Evolutionary conservation across 2,113 vertebrate species (phyloP).

Genomic region (Chaenocephalus aceratus): DNA sequence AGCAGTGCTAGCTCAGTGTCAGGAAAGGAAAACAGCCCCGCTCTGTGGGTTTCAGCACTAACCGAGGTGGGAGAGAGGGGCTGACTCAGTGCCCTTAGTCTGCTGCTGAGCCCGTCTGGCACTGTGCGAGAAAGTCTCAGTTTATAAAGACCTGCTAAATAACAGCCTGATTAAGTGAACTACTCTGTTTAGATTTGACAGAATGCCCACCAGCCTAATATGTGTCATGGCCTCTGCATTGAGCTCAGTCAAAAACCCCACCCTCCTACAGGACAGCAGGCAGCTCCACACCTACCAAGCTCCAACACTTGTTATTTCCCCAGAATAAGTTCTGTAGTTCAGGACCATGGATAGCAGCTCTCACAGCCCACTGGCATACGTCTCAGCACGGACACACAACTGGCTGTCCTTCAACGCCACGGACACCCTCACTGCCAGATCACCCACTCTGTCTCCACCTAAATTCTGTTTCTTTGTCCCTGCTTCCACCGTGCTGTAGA

Average conservation of each 20-base stretch:
- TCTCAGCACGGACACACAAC: slow-evolving; percentile 30
- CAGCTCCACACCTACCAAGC: slow-evolving; percentile 48
- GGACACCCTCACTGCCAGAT: slow-evolving; percentile 46
- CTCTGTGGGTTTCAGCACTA: slow-evolving; percentile 60
- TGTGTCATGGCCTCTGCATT: slow-evolving; percentile 27
- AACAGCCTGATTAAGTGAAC: slow-evolving; percentile 23
- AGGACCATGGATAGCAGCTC: slow-evolving; percentile 74
- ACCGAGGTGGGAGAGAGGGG: slow-evolving; percentile 39
- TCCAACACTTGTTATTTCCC: slow-evolving; percentile 37
- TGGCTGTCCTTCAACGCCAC: slow-evolving; percentile 54
- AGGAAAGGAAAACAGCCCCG: slow-evolving; percentile 54
- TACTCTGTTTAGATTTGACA: slow-evolving; percentile 47
- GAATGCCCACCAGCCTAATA: slow-evolving; percentile 22
- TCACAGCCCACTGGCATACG: slow-evolving; percentile 35
- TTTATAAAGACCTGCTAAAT: slow-evolving; percentile 40
- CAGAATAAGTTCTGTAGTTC: slow-evolving; percentile 52
- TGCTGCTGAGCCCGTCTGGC: slow-evolving; percentile 52
- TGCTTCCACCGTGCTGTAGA: slow-evolving; percentile 35
- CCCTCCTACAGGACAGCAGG: slow-evolving; percentile 52
- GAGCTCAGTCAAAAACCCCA: slow-evolving; percentile 30
- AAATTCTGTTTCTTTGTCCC: slow-evolving; percentile 15
- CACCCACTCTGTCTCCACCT: slow-evolving; percentile 40
- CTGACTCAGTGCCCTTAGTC: slow-evolving; percentile 60
- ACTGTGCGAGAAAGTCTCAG: slow-evolving; percentile 40
- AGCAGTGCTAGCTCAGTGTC: slow-evolving; percentile 66